Base-by-base conservation (phyloP, 2,113 vertebrate genomes). In the Petrocephalus microphthalmus region DNA sequence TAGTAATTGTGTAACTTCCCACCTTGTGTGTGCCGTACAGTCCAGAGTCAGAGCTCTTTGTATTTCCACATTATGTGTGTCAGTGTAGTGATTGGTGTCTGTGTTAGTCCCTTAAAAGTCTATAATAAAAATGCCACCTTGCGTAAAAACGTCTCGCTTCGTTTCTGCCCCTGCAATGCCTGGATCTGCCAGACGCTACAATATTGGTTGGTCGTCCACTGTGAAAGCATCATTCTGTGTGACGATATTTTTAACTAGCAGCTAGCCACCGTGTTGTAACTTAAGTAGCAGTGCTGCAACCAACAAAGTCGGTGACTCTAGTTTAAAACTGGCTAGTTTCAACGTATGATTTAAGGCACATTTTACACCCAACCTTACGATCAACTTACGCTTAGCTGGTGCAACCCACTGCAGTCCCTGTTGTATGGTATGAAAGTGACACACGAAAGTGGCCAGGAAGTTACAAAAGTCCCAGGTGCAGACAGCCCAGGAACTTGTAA, bases 1-100 rank as follows among this genome's bases (percentile, higher is more conserved):
- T 8, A 60, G 22, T 22, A 0, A 7, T 22, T 22, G 19, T 7
- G 1, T 57, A 60, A 3, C 7, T n/a, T n/a, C 56, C 20, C 22
- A n/a, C 56, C 57, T 0, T 29, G n/a, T 25, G 22, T 25, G 22
- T 0, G 2, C 2, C 2, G 8, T 25, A 25, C 57, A 2, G 2
- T 25, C n/a, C n/a, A 7, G 10, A 8, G 2, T 29, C 25, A 11
- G 57, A 25, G 7, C n/a, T 67, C 10, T 10, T 29, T 67, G 60
- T 13, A 22, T 11, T 10, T 64, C 57, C 0, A 3, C 10, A 2
- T 20, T 29, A 64, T 64, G n/a, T 10, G n/a, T 64, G n/a, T 64
- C 22, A 4, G n/a, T 22, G 57, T 2, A 25, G 22, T 10, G 22
- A 64, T 25, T 64, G 57, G n/a, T 64, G 57, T 25, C 57, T 25